Percentiles rank a stretch among this genome's conserved stretches.
Evolutionary conservation across 2,797 vertebrate genomes (phyloP).

Genomic region (Cottoperca gobio): DNA sequence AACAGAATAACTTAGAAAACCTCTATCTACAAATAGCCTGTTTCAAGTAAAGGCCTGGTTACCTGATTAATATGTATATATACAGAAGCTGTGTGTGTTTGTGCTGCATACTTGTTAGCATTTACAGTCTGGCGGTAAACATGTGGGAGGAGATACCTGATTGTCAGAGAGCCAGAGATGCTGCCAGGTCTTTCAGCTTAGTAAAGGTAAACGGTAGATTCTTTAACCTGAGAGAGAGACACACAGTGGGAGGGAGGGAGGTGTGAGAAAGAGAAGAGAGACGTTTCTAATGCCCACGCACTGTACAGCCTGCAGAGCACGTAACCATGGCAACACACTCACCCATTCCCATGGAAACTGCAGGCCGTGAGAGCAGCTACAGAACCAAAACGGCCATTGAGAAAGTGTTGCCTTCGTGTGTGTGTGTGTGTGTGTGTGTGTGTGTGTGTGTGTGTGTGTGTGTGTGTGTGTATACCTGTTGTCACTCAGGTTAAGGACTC

Average conservation of each 20-base stretch:
- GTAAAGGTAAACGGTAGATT: constrained; percentile 99
- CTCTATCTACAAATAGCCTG: background rate
- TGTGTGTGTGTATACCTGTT: constrained; percentile 89
- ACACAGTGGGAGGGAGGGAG: constrained; percentile 11
- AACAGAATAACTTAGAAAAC: background rate
- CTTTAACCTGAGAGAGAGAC: constrained; percentile 89
- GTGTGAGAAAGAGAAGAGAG: constrained; percentile 50
- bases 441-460: constrained; percentile 51
- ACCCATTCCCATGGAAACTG: constrained; percentile 67
- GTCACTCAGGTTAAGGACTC: constrained; percentile 97
- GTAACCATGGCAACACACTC: constrained; percentile 77
- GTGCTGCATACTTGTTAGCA: background rate
- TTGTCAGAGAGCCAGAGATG: constrained; percentile 99
- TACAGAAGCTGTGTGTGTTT: background rate
- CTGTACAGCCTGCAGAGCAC: constrained; percentile 72
- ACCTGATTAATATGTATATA: background rate
- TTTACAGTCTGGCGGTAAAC: background rate
- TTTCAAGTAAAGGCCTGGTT: background rate
- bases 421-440: constrained; percentile 28
- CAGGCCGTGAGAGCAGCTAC: constrained; percentile 32
- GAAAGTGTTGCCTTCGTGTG: constrained; percentile 41
- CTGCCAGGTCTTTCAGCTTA: constrained; percentile 98
- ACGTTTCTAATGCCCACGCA: constrained; percentile 69
- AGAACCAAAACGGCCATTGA: constrained; percentile 61
- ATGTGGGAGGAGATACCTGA: constrained; percentile 87